phyloP scores from a whole-genome alignment of 2,113 vertebrate genomes.

The Calidris pugnax region DNA sequence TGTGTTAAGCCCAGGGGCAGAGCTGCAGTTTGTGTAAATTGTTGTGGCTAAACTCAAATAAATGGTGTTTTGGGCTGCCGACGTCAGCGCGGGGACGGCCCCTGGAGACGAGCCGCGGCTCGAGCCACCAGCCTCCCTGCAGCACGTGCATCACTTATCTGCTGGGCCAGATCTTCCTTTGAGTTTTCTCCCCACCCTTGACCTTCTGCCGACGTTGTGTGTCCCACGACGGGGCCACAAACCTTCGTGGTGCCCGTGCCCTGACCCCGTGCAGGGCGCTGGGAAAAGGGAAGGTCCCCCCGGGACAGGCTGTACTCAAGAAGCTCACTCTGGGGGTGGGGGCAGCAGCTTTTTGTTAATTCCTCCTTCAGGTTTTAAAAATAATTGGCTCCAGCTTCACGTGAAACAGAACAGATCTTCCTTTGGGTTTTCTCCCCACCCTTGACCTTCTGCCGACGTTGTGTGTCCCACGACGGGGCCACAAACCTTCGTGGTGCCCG shows the following conservation, averaged over 20 bases:
- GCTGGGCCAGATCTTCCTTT: neutral
- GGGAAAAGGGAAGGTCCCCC: fast-evolving
- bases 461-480: fast-evolving
- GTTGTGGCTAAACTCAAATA: neutral
- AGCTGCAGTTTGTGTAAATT: neutral
- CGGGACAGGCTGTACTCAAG: neutral
- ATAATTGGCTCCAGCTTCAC: neutral
- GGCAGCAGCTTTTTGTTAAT: neutral
- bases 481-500: fast-evolving
- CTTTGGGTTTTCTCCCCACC: neutral
- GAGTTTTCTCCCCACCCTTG: neutral
- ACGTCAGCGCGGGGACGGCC: neutral
- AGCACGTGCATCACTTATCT: neutral
- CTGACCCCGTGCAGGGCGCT: fast-evolving
- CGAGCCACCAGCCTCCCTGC: fast-evolving
- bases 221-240: neutral
- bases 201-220: fast-evolving
- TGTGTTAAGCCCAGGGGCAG: neutral
- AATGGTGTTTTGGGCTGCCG: neutral
- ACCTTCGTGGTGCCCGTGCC: fast-evolving
- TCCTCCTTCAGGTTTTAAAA: neutral
- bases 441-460: neutral
- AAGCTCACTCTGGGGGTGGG: neutral
- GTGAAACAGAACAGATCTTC: neutral
- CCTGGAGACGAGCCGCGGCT: neutral